Percentiles rank a stretch among this genome's conserved stretches.
Conservation (phyloP, 2,113 vertebrate genomes). For the Hiodon alosoides region DNA sequence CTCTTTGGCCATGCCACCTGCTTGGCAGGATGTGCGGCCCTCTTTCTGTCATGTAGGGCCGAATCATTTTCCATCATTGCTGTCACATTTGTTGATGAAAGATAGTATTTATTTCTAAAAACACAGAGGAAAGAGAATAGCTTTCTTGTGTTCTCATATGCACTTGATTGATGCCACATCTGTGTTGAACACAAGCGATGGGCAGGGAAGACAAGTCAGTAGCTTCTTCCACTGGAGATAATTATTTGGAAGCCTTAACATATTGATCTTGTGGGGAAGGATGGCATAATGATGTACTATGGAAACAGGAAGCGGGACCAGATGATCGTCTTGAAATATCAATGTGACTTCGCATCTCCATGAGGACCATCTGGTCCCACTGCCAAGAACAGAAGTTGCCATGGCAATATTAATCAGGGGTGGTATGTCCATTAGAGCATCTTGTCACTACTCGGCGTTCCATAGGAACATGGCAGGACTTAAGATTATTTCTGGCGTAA, state of each 20-base stretch:
- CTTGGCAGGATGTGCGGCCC: no score
- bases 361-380: background rate
- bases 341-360: background rate
- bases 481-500: background rate
- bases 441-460: background rate
- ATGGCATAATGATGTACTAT: background rate
- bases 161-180: background rate
- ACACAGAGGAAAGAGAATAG: background rate
- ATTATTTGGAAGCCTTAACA: background rate
- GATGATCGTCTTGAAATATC: background rate
- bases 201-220: background rate
- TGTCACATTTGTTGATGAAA: background rate
- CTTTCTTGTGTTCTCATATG: no score
- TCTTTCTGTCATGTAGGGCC: no score
- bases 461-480: background rate
- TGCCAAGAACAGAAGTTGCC: conserved; percentile 18
- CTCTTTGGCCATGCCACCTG: no score
- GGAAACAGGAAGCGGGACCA: background rate
- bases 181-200: background rate
- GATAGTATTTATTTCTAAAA: background rate
- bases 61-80: background rate
- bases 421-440: conserved; percentile 7
- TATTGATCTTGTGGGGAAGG: conserved; percentile 12
- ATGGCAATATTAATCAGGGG: conserved; percentile 22
- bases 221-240: background rate